Conservation (phyloP, 2,113 vertebrate species). For the Thamnophis sirtalis region DNA sequence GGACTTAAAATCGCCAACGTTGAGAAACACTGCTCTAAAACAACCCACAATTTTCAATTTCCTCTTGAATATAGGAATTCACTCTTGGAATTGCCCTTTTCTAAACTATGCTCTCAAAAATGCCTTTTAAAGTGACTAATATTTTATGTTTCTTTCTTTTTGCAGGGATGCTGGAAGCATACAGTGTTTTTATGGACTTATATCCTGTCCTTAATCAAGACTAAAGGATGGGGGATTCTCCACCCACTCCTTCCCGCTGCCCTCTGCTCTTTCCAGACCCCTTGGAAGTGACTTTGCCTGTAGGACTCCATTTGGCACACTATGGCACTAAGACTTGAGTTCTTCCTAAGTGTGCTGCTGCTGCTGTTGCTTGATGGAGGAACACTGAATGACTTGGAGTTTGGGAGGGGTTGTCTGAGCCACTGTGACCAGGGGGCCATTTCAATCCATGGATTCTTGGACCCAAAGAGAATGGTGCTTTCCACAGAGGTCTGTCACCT, state of each 20-base stretch:
- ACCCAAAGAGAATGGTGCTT: constrained; percentile 74
- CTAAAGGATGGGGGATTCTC: constrained; percentile 65
- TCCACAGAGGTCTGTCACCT: constrained; percentile 55
- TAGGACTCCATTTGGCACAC: constrained; percentile 52
- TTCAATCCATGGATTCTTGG: constrained; percentile 44
- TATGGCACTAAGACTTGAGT: constrained; percentile 55
- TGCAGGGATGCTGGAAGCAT: constrained; percentile 63
- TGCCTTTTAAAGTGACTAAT: neutral
- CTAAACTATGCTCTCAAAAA: neutral
- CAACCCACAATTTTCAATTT: neutral
- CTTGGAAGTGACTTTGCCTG: constrained; percentile 47
- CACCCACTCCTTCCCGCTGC: constrained; percentile 46
- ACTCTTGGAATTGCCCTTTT: neutral
- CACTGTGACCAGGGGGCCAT: constrained; percentile 31
- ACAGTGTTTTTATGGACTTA: constrained; percentile 73
- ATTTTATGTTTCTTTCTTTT: constrained; percentile 18
- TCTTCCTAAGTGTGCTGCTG: constrained; percentile 19
- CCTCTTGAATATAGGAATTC: neutral
- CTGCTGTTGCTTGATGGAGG: constrained; percentile 50
- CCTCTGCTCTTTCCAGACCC: constrained; percentile 48
- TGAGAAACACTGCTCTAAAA: neutral
- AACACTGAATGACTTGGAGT: constrained; percentile 38
- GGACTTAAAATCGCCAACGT: too few relatives aligned
- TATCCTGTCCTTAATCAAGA: constrained; percentile 75
- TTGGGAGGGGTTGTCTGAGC: constrained; percentile 35